Evolutionary conservation across 2,113 vertebrate species (phyloP).

Genomic region (Speoplatyrhinus poulsoni): DNA sequence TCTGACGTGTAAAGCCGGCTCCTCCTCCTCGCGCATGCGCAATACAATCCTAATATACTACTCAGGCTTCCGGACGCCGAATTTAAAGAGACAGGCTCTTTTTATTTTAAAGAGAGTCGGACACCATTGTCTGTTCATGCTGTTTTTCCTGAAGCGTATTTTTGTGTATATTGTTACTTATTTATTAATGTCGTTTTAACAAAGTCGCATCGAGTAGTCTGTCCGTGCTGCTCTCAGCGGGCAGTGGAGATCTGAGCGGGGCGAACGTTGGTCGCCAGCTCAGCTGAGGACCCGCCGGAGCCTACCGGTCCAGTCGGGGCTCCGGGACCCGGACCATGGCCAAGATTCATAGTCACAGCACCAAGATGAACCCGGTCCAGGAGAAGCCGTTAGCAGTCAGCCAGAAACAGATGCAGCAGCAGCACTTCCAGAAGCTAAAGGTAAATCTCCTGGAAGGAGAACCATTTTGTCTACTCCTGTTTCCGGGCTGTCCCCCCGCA

Average conservation of each 20-base stretch:
- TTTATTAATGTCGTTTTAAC: constrained; percentile 53
- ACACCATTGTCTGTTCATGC: constrained; percentile 68
- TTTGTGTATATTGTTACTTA: constrained; percentile 8
- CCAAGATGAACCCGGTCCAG: constrained; percentile 79
- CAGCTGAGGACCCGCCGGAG: constrained; percentile 66
- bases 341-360: constrained; percentile 82
- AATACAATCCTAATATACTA: constrained; percentile 60
- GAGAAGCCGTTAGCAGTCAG: constrained; percentile 80
- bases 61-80: constrained; percentile 81
- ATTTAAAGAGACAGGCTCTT: constrained; percentile 83
- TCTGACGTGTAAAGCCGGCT: constrained; percentile 55
- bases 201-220: constrained; percentile 65
- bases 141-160: constrained; percentile 49
- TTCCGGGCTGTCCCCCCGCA: constrained; percentile 5
- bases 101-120: constrained; percentile 74
- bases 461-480: constrained; percentile 70
- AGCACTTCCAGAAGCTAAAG: constrained; percentile 86
- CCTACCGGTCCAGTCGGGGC: constrained; percentile 68
- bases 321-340: constrained; percentile 79
- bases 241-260: constrained; percentile 55
- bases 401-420: constrained; percentile 83
- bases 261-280: constrained; percentile 70
- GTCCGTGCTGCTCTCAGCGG: constrained; percentile 69
- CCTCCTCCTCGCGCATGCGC: constrained; percentile 69
- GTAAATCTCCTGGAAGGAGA: constrained; percentile 74